A percentile compares a stretch with the other conserved stretches of the same genome.
phyloP scores from a whole-genome alignment of 2,113 vertebrate genomes.

The Siphamia tubifer region DNA sequence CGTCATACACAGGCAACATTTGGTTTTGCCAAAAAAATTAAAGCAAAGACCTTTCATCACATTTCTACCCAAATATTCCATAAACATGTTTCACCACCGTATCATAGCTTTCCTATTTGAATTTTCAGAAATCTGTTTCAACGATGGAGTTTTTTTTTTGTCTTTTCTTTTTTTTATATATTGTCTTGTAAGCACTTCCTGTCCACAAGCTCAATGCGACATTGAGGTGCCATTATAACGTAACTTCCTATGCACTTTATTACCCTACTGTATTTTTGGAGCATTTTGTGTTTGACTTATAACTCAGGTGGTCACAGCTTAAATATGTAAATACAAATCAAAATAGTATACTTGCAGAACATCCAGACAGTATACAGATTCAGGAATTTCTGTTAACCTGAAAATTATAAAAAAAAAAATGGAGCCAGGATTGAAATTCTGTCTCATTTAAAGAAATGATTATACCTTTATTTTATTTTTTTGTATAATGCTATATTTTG shows the following conservation, averaged over 20 bases:
- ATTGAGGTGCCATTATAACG: slow-evolving; percentile 24
- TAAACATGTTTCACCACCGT: neutral
- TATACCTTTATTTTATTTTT: slow-evolving; percentile 49
- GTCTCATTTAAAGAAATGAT: slow-evolving; percentile 33
- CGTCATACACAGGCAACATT: neutral
- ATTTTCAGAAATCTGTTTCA: neutral
- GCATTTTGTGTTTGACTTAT: slow-evolving; percentile 27
- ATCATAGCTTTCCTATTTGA: slow-evolving; percentile 1
- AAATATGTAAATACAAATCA: neutral
- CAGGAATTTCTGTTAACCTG: slow-evolving; percentile 37
- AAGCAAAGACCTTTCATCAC: neutral
- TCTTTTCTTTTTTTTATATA: no score
- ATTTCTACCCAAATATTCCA: neutral
- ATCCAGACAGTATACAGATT: slow-evolving; percentile 6
- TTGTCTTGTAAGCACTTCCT: slow-evolving; percentile 45
- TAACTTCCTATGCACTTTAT: slow-evolving; percentile 71
- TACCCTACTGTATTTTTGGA: slow-evolving; percentile 55
- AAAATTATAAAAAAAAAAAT: slow-evolving; percentile 45
- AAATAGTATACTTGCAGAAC: slow-evolving; percentile 9
- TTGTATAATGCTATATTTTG: slow-evolving; percentile 49
- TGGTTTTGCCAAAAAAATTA: neutral
- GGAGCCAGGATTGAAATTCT: slow-evolving; percentile 33
- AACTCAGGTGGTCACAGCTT: slow-evolving; percentile 6
- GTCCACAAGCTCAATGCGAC: slow-evolving; percentile 28
- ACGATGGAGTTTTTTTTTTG: neutral